Conservation (phyloP, 2,888 invertebrate species). For the Agrochola macilenta region DNA sequence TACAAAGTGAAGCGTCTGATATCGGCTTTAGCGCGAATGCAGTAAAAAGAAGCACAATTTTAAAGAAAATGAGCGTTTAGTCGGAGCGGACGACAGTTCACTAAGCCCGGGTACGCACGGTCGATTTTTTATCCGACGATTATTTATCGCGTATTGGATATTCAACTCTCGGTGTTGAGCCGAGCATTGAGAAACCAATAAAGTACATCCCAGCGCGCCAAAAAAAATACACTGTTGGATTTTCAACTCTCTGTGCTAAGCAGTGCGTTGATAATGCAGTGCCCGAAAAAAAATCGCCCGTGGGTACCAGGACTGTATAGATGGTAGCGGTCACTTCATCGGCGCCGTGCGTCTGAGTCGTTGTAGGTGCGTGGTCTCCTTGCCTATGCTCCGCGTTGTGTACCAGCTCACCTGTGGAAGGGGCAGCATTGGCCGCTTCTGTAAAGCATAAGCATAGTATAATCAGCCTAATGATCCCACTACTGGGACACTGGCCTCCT, state of each 20-base stretch:
- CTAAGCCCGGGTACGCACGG: background rate
- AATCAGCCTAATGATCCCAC: too few species aligned
- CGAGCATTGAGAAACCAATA: background rate
- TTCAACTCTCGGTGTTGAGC: background rate
- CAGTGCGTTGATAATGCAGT: background rate
- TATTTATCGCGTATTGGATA: background rate
- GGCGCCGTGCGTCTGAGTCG: slow-evolving; percentile 82
- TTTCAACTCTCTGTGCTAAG: too few species aligned
- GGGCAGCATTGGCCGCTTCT: slow-evolving; percentile 43
- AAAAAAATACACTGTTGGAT: background rate
- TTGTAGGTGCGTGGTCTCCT: slow-evolving; percentile 79
- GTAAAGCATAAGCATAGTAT: slow-evolving; percentile 2
- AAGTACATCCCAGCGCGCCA: background rate
- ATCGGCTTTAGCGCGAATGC: background rate
- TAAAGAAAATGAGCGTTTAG: slow-evolving; percentile 1
- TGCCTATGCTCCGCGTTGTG: slow-evolving; percentile 72
- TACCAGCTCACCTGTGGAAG: slow-evolving; percentile 81
- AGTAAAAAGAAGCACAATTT: slow-evolving; percentile 4
- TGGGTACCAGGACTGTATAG: background rate
- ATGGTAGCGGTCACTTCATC: slow-evolving; percentile 76
- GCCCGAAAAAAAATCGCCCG: slow-evolving; percentile 3
- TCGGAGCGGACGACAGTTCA: background rate
- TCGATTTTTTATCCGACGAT: background rate
- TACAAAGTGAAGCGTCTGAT: background rate
- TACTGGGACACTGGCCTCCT: too few species aligned